Conservation (phyloP, 2,113 vertebrate genomes). For the Nannospalax galili region DNA sequence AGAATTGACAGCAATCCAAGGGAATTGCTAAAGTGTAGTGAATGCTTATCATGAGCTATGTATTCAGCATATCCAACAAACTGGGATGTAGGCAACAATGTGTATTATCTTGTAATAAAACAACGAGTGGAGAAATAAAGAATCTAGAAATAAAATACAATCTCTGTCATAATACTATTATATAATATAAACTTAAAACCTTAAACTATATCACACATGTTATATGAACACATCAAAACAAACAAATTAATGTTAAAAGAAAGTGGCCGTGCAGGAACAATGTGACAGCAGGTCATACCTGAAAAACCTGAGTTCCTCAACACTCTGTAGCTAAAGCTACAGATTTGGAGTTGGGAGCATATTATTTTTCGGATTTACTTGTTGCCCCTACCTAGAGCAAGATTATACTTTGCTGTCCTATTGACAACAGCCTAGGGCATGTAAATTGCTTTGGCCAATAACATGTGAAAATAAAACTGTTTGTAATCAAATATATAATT, state of each 20-base stretch:
- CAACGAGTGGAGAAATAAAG: background rate
- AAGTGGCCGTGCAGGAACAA: background rate
- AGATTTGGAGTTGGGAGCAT: background rate
- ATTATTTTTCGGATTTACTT: slow-evolving; percentile 37
- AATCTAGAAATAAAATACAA: background rate
- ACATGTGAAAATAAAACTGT: background rate
- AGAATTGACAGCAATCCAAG: background rate
- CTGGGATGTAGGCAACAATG: background rate
- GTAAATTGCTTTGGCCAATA: background rate
- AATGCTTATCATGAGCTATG: background rate
- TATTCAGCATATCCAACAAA: slow-evolving; percentile 29
- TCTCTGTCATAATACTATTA: background rate
- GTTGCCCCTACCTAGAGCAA: background rate
- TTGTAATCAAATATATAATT: background rate
- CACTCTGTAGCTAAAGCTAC: background rate
- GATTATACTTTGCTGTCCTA: background rate
- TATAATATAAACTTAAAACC: slow-evolving; percentile 15
- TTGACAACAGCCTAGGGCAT: background rate
- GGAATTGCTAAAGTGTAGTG: background rate
- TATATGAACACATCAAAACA: slow-evolving; percentile 33
- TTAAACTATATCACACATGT: background rate
- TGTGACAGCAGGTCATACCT: background rate
- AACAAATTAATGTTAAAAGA: background rate
- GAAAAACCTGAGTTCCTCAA: background rate
- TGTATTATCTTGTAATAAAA: background rate